Evolutionary conservation across 2,113 vertebrate species (phyloP).

Genomic region (Pluvianellus socialis): DNA sequence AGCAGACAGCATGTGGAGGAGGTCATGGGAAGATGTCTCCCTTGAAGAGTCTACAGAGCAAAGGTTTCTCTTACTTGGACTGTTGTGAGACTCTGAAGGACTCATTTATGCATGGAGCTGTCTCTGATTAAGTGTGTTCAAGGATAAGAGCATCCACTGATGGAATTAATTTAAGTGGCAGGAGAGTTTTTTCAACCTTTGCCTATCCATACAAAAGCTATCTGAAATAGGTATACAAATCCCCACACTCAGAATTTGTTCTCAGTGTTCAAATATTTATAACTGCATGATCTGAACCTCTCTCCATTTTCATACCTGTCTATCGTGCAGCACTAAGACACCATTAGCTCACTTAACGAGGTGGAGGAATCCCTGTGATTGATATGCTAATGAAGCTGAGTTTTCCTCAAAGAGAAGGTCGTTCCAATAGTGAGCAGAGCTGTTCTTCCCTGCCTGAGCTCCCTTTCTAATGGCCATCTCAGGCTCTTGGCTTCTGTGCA

Average conservation of each 20-base stretch:
- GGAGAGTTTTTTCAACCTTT: conserved; percentile 16
- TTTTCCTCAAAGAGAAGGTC: conserved; percentile 58
- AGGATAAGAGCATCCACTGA: conserved; percentile 41
- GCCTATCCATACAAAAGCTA: conserved; percentile 19
- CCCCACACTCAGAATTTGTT: neutral
- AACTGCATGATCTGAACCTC: neutral
- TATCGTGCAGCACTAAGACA: neutral
- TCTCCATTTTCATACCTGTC: conserved; percentile 29
- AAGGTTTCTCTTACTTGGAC: neutral
- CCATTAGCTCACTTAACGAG: conserved; percentile 41
- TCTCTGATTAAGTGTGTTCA: conserved; percentile 43
- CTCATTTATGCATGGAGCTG: conserved; percentile 41
- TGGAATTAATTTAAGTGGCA: conserved; percentile 30
- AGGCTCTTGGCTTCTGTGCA: neutral
- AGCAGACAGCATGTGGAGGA: neutral
- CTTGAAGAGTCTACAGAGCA: neutral
- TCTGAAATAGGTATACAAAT: conserved; percentile 20
- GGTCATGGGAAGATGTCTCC: neutral
- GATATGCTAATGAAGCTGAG: conserved; percentile 48
- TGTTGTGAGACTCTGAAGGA: neutral
- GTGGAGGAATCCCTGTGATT: conserved; percentile 13
- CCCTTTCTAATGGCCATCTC: conserved; percentile 36
- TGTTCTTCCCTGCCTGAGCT: conserved; percentile 25
- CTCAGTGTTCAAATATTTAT: conserved; percentile 46
- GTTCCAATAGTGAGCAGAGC: conserved; percentile 11